A percentile compares a stretch with the other conserved stretches of the same genome.
phyloP scores from a whole-genome alignment of 2,113 vertebrate species.

The Emydocephalus ijimae region DNA sequence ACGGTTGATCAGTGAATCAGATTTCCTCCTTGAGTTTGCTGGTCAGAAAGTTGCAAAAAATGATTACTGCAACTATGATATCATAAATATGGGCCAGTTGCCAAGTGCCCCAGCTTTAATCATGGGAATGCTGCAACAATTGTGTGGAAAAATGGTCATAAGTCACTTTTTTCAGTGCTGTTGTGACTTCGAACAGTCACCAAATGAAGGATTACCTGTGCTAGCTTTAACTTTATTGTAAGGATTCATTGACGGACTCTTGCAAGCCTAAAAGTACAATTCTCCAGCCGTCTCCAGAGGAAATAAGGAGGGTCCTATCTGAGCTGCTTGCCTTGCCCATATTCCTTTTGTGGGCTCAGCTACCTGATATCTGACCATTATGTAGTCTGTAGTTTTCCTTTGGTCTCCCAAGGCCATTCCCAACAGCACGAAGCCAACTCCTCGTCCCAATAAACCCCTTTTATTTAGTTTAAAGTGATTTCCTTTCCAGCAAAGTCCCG shows the following conservation, averaged over 20 bases:
- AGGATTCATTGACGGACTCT: neutral
- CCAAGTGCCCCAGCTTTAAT: neutral
- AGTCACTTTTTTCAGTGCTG: neutral
- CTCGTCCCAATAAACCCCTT: no score
- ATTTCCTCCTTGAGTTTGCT: neutral
- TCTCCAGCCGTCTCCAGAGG: neutral
- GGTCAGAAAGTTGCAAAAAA: neutral
- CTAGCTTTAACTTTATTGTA: neutral
- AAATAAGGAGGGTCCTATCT: neutral
- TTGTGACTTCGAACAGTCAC: neutral
- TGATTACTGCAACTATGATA: no score
- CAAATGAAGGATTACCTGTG: neutral
- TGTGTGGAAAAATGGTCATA: neutral
- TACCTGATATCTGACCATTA: neutral
- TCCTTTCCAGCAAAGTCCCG: no score
- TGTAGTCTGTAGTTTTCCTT: neutral
- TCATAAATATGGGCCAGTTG: neutral
- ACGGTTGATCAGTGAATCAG: neutral
- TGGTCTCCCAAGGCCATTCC: neutral
- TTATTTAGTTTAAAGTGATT: no score
- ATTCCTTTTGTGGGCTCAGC: neutral
- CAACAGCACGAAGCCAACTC: no score
- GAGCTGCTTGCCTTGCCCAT: neutral
- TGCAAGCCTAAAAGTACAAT: neutral
- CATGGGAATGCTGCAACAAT: neutral